Conservation (phyloP, 2,888 invertebrate genomes). For the Actias luna region DNA sequence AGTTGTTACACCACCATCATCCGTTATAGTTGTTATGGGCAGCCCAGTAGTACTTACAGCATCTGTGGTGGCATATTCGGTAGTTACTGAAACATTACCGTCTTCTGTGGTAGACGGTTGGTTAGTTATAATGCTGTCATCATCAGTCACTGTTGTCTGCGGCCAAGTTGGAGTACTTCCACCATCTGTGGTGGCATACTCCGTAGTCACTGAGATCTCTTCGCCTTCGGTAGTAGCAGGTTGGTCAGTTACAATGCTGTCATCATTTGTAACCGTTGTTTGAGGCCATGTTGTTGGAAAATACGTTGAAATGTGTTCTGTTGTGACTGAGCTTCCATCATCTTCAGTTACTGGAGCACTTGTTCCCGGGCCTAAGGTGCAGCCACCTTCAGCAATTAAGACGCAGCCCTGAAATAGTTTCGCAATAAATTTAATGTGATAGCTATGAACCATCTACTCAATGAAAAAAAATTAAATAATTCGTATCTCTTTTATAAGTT, state of each 20-base stretch:
- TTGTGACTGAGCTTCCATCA: not conserved
- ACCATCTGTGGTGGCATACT: not conserved
- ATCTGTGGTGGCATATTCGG: not conserved
- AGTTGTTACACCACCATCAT: not conserved
- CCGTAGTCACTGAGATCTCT: not conserved
- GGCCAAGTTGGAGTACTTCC: not conserved
- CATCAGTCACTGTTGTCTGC: not conserved
- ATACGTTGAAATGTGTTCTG: not conserved
- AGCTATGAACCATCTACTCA: no score
- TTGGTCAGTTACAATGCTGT: not conserved
- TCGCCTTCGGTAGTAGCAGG: not conserved
- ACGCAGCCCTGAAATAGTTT: constrained; percentile 30
- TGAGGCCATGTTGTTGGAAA: not conserved
- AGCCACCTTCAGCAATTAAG: constrained; percentile 33
- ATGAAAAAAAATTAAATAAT: no score
- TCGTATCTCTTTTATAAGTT: no score
- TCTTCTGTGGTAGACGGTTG: not conserved
- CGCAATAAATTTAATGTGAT: no score
- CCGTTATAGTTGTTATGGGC: not conserved
- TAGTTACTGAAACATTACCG: not conserved
- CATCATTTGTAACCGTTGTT: not conserved
- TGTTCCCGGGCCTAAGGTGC: constrained; percentile 23
- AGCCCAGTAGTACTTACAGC: not conserved
- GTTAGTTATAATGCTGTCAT: not conserved
- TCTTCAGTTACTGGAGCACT: not conserved